Evolutionary conservation across 1,140 invertebrate genomes (phyloP), one percentile per base, ranked within the genome.

Genomic region (Drosophila sechellia): DNA sequence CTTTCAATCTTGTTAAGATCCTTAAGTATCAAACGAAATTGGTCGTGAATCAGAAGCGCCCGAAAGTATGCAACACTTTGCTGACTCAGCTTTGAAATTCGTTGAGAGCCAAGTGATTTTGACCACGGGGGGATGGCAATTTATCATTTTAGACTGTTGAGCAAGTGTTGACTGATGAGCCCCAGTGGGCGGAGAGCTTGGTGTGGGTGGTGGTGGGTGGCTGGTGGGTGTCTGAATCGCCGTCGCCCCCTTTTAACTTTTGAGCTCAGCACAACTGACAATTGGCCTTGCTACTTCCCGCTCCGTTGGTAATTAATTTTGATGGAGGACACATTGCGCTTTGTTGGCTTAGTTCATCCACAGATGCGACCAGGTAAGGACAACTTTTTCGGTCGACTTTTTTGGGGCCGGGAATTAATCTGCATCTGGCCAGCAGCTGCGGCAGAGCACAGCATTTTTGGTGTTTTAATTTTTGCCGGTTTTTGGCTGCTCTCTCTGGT

Each of bases 291-390:
- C 39, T 60, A 68, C 56, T 53, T 55, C 39, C 17, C 10, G 60
- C 40, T 63, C 59, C 71, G 43, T 90, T 91, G 83, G 79, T 90
- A 91, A 90, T 90, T 90, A 90, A 90, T 91, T 90, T 90, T 90
- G 89, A 90, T 90, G 89, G 89, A 91, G 77, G 83, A 90, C 87
- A 81, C 77, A 79, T 85, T 84, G 73, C 73, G 84, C 77, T 90
- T 78, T 90, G 86, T 80, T 86, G 78, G 68, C 56, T 52, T 61
- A 65, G 64, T 75, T 74, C 27, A 49, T 40, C 76, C 60, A 72
- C 70, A 81, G 72, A 77, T 50, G 77, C 69, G 72, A 48, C 60
- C 83, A 81, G 79, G 83, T 71, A 65, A 57, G 66, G 52, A 73
- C 50, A 87, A 89, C 79, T 89, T 87, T 85, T 74, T 72, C 34